Base-by-base conservation (phyloP, 2,888 invertebrate genomes). In the Drosophila merina region DNA sequence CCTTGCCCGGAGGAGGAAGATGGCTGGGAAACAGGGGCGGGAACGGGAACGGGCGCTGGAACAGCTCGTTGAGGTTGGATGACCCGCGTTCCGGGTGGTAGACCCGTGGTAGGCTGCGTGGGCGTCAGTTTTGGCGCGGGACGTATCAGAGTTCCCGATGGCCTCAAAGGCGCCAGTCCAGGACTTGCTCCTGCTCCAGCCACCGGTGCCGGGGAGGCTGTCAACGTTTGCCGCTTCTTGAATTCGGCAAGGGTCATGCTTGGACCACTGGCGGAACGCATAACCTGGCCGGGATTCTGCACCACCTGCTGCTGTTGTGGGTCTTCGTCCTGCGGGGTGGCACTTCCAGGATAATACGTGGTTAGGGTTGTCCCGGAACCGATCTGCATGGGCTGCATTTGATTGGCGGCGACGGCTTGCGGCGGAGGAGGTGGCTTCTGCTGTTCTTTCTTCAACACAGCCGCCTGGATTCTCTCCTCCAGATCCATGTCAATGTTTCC, bases 401-500 rank as follows among this genome's bases (percentile, higher is more conserved):
- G 74, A 40, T 60, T 74, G 10, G 78, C 8, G 6, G 71, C 30
- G 9, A 57, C 57, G 1, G 72, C 55, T 28, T 26, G 66, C 31
- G 14, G 14, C 1, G 40, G 20, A 3, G 48, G 28, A 0, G 33
- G 28, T 3, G 52, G 69, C 49, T 88, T 80, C 38, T 87, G 86
- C 49, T 90, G 90, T 30, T 91, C 88, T 58, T 91, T 91, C 44
- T 91, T 91, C 0, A 92, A 88, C 25, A 91, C 89, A 0, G 89
- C 90, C 0, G 91, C 91, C 71, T 90, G 90, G 33, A 92, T 91
- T 55, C 90, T 89, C 2, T 92, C 92, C 74, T 92, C 92, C 33
- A 91, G 74, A 57, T 92, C 91, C 42, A 89, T 62, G 4, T 80
- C 86, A 59, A 76, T 82, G 6, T 33, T 59, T 56, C 44, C 68